These are phyloP conservation scores for Nephrotoma flavescens DNA, from an alignment of 2,888 invertebrate genomes.

Conservation along the genomic window DNA sequence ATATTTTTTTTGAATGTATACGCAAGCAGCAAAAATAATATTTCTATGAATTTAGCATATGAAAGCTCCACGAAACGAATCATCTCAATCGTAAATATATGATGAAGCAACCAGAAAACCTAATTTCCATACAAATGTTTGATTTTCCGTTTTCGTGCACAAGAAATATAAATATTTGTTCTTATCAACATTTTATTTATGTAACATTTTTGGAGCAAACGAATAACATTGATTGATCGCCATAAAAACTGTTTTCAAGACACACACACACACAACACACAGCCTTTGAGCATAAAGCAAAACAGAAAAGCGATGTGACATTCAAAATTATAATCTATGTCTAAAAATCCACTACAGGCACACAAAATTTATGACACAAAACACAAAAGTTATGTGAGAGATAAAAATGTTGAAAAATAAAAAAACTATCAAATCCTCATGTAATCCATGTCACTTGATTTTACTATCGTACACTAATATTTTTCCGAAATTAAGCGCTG, in stretches of 20 bases:
- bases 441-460: no score
- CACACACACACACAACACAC: neutral
- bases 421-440: no score
- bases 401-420: no score
- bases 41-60: no score
- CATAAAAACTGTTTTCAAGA: neutral
- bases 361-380: neutral
- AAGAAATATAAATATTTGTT: neutral
- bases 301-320: neutral
- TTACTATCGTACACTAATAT: no score
- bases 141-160: neutral
- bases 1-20: no score
- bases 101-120: neutral
- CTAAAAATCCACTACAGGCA: neutral
- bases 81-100: neutral
- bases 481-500: no score
- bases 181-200: neutral
- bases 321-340: neutral
- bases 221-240: neutral
- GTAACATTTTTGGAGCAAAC: neutral
- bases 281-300: no score
- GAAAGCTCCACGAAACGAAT: no score
- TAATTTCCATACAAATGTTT: neutral
- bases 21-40: no score
- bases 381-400: no score